A percentile compares a stretch with the other conserved stretches of the same genome.
Conservation (phyloP, 92 coral and sea anemone species). For the Phenganax subtilis region DNA sequence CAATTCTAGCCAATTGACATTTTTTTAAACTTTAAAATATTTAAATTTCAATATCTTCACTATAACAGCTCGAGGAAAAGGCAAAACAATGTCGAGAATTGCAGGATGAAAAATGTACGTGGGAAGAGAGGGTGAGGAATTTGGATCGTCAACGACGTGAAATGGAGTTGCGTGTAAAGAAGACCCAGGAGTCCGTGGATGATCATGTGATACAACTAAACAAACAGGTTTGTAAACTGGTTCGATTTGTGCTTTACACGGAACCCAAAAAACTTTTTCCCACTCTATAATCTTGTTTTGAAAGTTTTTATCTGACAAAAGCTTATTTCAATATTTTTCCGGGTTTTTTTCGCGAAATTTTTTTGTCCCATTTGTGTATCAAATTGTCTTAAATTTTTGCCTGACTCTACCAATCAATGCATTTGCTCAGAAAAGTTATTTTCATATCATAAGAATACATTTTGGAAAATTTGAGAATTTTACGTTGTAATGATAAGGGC, state of each 20-base stretch:
- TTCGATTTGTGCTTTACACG: neutral
- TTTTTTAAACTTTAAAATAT: neutral
- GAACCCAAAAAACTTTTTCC: too few relatives aligned
- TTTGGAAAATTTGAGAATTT: too few relatives aligned
- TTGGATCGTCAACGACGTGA: constrained; percentile 83
- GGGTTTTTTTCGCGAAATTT: too few relatives aligned
- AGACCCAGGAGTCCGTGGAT: constrained; percentile 77
- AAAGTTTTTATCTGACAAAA: too few relatives aligned
- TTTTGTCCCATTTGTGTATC: too few relatives aligned
- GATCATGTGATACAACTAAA: constrained; percentile 89
- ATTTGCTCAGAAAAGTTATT: too few relatives aligned
- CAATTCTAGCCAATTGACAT: neutral
- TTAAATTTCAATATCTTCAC: neutral
- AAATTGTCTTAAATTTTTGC: too few relatives aligned
- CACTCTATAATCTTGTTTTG: too few relatives aligned
- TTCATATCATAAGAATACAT: too few relatives aligned
- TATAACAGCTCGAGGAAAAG: constrained; percentile 78
- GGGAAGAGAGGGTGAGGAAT: constrained; percentile 92
- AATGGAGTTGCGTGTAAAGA: constrained; percentile 61
- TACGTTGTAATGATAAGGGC: too few relatives aligned
- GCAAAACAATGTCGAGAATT: constrained; percentile 76
- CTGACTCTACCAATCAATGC: too few relatives aligned
- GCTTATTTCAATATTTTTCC: too few relatives aligned
- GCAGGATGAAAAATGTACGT: constrained; percentile 69
- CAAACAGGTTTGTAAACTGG: constrained; percentile 62